Base-by-base conservation (phyloP, 64 coral and sea anemone species). In the Pachyseris speciosa region DNA sequence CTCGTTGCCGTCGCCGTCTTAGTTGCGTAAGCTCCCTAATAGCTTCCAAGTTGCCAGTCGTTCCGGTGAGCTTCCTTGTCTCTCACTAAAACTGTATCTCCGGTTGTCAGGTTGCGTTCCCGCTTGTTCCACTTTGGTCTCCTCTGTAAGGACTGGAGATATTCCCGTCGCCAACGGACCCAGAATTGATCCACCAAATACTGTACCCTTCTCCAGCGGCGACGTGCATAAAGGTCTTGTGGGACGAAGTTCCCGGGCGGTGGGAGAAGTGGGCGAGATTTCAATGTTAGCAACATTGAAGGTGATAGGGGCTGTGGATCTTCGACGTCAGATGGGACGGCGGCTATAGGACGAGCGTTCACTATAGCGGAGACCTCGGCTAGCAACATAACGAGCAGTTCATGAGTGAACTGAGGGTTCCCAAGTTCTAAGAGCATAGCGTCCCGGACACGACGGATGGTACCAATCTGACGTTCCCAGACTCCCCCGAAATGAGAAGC, bases 401-500 rank as follows among this genome's bases (percentile, higher is more conserved):
- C 43, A 45, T 45, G 43, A 11, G 43, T 45, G 43, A 45, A 11
- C 43, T 45, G 43, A 11, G 43, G 43, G 4, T 45, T 65, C 44
- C 70, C 70, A 4, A 74, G 20, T 36, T 74, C 70, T 34, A 36
- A 7, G 41, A 36, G 47, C 42, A 78, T 45, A 20, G 6, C 75
- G 9, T 49, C 75, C 40, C 41, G 75, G 7, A 42, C 36, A 8
- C 26, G 37, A 24, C 75, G 75, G 26, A 78, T 20, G 15, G 75
- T 78, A 20, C 75, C 13, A 7, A 49, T 49, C 36, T 78, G 75
- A 5, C 37, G 5, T 53, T 42, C 37, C 37, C 42, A 47, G 40
- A 78, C n/a, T 22, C 75, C 75, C 17, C 75, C 75, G 41, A 78
- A 78, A n/a, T 78, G 75, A 12, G 75, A 78, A 1, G 75, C 75